Evolutionary conservation across 2,797 vertebrate genomes (phyloP).

Genomic region (Denticeps clupeoides): DNA sequence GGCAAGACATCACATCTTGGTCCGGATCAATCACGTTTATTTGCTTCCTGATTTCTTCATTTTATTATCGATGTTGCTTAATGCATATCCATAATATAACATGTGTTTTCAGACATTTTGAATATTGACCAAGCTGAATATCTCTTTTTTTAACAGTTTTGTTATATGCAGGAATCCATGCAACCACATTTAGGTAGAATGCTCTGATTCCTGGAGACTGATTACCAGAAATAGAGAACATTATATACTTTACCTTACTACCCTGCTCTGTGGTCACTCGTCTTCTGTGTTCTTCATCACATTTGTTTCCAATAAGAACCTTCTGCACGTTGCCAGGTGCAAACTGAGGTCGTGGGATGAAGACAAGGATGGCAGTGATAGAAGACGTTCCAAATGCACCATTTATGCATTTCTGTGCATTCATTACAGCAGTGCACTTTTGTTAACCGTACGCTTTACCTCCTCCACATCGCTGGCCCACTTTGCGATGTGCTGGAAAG

Average conservation of each 20-base stretch:
- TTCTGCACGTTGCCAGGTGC: conserved; percentile 74
- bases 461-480: conserved; percentile 91
- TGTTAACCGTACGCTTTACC: conserved; percentile 46
- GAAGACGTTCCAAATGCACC: background rate
- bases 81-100: too few relatives aligned
- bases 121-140: too few relatives aligned
- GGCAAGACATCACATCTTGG: background rate
- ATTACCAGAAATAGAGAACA: background rate
- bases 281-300: conserved; percentile 73
- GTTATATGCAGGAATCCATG: too few relatives aligned
- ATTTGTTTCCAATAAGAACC: conserved; percentile 86
- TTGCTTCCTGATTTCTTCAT: too few relatives aligned
- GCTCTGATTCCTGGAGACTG: too few relatives aligned
- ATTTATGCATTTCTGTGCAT: too few relatives aligned
- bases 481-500: conserved; percentile 87
- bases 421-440: background rate
- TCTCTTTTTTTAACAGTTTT: too few relatives aligned
- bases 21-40: too few relatives aligned
- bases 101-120: too few relatives aligned
- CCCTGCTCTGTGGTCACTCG: conserved; percentile 78
- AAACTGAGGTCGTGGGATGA: conserved; percentile 51
- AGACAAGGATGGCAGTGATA: background rate
- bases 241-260: conserved; percentile 62
- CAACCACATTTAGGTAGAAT: too few relatives aligned
- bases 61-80: too few relatives aligned